phyloP scores from a whole-genome alignment of 2,113 vertebrate genomes.

The Danionella cerebrum region DNA sequence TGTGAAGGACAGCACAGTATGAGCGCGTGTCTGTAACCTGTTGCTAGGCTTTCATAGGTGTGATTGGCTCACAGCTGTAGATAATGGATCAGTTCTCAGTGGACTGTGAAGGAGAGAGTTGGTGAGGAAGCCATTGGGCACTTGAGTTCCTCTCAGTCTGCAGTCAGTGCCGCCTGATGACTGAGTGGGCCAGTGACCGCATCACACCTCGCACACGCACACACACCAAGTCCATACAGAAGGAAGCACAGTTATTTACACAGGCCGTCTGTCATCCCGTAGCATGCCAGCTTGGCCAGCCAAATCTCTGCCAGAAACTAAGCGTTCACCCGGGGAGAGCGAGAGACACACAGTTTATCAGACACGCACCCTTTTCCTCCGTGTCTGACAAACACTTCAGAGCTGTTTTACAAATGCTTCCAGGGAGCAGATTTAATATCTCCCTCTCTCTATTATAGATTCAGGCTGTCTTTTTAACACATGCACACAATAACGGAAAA shows the following conservation, averaged over 20 bases:
- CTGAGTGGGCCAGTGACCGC: constrained; percentile 3
- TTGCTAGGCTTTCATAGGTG: background rate
- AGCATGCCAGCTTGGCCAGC: constrained; percentile 24
- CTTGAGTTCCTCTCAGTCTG: background rate
- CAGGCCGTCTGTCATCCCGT: constrained; percentile 8
- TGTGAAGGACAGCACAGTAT: background rate
- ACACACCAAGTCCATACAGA: constrained; percentile 24
- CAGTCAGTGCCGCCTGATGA: background rate
- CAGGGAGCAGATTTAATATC: constrained; percentile 13
- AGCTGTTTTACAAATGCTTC: constrained; percentile 8
- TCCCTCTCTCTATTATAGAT: background rate
- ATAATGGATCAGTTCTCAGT: constrained; percentile 25
- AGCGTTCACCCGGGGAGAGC: constrained; percentile 26
- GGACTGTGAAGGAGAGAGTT: constrained; percentile 25
- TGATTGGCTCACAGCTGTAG: constrained; percentile 19
- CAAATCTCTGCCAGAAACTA: constrained; percentile 29
- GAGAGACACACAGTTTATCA: constrained; percentile 2
- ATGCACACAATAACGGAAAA: constrained; percentile 5
- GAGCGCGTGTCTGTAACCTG: background rate
- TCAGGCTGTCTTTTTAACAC: background rate
- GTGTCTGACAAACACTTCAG: constrained; percentile 11
- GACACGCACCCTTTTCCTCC: constrained; percentile 10
- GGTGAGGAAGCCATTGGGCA: constrained; percentile 7
- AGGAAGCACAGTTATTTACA: constrained; percentile 13
- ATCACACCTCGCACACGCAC: constrained; percentile 13